Percentiles rank a stretch among this genome's conserved stretches.
Evolutionary conservation across 2,888 invertebrate species (phyloP).

Genomic region (Zygogramma bicolorata): DNA sequence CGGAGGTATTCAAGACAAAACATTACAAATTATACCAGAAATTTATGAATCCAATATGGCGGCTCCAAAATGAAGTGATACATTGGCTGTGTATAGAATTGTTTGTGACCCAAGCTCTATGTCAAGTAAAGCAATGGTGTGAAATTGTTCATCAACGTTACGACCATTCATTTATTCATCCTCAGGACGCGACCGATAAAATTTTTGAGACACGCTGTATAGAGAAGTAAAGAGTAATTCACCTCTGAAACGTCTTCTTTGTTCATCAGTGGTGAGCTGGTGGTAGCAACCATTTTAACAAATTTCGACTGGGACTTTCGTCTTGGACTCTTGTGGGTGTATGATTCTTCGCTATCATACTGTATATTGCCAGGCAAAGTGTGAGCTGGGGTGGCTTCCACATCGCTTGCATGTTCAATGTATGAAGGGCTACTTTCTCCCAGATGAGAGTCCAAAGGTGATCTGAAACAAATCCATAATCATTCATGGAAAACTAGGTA

Average conservation of each 20-base stretch:
- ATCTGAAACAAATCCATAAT: constrained; percentile 26
- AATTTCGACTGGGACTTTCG: constrained; percentile 24
- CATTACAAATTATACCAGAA: too few species aligned
- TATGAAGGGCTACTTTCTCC: constrained; percentile 38
- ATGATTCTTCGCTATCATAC: constrained; percentile 31
- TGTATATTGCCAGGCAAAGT: constrained; percentile 52
- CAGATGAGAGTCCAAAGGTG: constrained; percentile 37
- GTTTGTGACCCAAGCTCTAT: too few species aligned
- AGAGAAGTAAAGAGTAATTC: not conserved
- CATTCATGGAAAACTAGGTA: not conserved
- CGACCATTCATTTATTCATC: too few species aligned
- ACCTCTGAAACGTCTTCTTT: constrained; percentile 34
- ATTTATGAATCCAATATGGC: too few species aligned
- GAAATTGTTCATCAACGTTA: too few species aligned
- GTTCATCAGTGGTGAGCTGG: constrained; percentile 25
- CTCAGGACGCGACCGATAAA: too few species aligned
- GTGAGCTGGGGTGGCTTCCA: constrained; percentile 55
- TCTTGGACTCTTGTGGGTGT: constrained; percentile 28
- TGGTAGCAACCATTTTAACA: constrained; percentile 12
- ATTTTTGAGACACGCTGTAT: too few species aligned
- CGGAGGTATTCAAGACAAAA: too few species aligned
- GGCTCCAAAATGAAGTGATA: too few species aligned
- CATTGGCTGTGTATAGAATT: too few species aligned
- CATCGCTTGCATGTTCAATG: constrained; percentile 45
- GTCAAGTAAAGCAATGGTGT: too few species aligned